Evolutionary conservation across 1,140 invertebrate genomes (phyloP), one percentile per base, ranked within the genome.

Genomic region (Cardiocondyla obscurior): DNA sequence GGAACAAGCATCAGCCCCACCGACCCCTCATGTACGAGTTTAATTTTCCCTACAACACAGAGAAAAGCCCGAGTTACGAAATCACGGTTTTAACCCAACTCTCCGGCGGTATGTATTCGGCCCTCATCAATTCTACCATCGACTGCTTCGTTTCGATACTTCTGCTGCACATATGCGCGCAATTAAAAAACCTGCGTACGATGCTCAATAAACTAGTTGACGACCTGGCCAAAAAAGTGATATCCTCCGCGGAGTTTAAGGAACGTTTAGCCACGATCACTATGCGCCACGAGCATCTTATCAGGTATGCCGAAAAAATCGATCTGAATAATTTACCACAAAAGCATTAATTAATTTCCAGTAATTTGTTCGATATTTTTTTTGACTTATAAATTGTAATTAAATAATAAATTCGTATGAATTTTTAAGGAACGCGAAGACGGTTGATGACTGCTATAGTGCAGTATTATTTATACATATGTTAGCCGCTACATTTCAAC

Each of bases 41-140:
- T 14, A 0, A 1, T 6, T 77, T 51, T 67, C 94, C 94, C 2
- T 95, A 94, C 79, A 89, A 94, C 70, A 91, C 88, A 0, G 89
- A 90, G 30, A 90, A 90, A 44, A 93, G 91, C 4, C 93, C 94
- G 16, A 91, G 90, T 0, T 95, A 94, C 74, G 93, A 94, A 83
- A 62, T 95, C 5, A 94, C 93, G 0, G 95, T 93, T 82, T 4
- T 88, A 0, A 91, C 93, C 33, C 95, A 95, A 88, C 28, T 77
- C 12, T 39, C 1, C 0, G 60, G 44, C 2, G 74, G 39, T 1
- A 0, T 14, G 5, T 65, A 10, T 12, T 3, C 44, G 1, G 44
- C 8, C 2, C 1, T 64, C 2, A 33, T 77, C 8, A 77, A 51
- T 0, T 51, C 30, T 51, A 39, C 60, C 0, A 0, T 77, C 0